Conservation (phyloP, 2,888 invertebrate species). For the Penaeus monodon region DNA sequence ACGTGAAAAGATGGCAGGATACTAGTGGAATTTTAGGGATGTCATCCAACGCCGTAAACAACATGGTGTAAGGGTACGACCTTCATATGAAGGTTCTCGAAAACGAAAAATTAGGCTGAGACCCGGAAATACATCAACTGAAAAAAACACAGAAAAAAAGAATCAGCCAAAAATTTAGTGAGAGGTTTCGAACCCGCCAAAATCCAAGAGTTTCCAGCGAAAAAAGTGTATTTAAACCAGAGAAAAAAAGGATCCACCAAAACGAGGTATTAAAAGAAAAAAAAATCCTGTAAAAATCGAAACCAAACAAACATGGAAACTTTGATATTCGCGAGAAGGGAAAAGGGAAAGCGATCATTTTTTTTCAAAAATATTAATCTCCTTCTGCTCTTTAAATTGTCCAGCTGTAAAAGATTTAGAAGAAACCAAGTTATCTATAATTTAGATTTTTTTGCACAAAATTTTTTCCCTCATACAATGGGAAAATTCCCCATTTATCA, state of each 20-base stretch:
- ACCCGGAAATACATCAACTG: not conserved
- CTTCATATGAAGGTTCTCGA: slow-evolving; percentile 33
- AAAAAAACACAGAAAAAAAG: not conserved
- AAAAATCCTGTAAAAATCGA: too few relatives aligned
- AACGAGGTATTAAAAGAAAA: too few relatives aligned
- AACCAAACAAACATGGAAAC: too few relatives aligned
- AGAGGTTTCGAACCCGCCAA: not conserved
- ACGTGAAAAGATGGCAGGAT: slow-evolving; percentile 24
- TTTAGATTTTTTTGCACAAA: not conserved
- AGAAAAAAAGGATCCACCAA: too few relatives aligned
- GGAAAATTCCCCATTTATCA: not conserved
- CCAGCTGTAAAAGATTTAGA: slow-evolving; percentile 39
- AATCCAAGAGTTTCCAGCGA: too few relatives aligned
- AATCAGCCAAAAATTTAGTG: not conserved
- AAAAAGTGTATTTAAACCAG: too few relatives aligned
- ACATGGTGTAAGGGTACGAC: slow-evolving; percentile 23
- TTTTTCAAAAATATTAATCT: not conserved
- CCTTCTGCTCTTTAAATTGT: slow-evolving; percentile 35
- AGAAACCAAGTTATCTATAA: slow-evolving; percentile 38
- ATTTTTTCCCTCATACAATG: not conserved
- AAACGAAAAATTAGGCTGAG: not conserved
- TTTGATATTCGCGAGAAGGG: not conserved
- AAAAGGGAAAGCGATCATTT: not conserved
- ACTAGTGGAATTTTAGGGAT: slow-evolving; percentile 26
- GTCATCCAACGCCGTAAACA: slow-evolving; percentile 18